Conservation (phyloP, 2,888 invertebrate species). For the Stenchaetothrips biformis region DNA sequence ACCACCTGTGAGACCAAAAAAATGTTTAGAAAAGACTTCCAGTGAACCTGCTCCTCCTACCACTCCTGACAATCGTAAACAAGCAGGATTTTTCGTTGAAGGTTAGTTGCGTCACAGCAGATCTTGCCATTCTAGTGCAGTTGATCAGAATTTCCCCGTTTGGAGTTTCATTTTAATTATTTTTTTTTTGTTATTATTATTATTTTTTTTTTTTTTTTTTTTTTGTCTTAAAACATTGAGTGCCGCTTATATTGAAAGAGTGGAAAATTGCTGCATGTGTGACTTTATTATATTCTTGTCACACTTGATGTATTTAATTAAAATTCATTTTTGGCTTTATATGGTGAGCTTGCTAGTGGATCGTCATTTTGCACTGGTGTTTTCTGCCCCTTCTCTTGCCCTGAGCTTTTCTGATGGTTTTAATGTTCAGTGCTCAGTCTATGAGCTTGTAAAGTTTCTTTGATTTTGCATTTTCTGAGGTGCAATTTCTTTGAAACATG, state of each 20-base stretch:
- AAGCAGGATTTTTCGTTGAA: constrained; percentile 10
- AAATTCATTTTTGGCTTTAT: neutral
- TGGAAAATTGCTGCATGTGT: too few species aligned
- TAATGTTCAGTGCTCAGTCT: neutral
- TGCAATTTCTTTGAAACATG: neutral
- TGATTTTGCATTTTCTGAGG: neutral
- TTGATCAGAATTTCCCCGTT: neutral
- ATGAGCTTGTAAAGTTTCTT: neutral
- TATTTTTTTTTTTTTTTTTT: neutral
- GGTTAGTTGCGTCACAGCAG: neutral
- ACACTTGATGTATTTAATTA: neutral
- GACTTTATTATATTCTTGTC: too few species aligned
- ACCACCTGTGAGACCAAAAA: constrained; percentile 18
- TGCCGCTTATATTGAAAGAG: too few species aligned
- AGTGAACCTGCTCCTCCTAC: constrained; percentile 22
- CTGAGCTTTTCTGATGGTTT: neutral
- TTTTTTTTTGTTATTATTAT: neutral
- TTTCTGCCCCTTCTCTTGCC: neutral
- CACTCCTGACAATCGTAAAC: constrained; percentile 23
- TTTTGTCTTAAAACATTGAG: neutral
- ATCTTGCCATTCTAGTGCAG: neutral
- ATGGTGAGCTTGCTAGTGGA: neutral
- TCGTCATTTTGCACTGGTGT: neutral
- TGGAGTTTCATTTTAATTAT: neutral
- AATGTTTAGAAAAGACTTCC: constrained; percentile 21